A percentile compares a stretch with the other conserved stretches of the same genome.
Evolutionary conservation across 2,888 invertebrate species (phyloP).

Genomic region (Hydroisotoma schaefferi): DNA sequence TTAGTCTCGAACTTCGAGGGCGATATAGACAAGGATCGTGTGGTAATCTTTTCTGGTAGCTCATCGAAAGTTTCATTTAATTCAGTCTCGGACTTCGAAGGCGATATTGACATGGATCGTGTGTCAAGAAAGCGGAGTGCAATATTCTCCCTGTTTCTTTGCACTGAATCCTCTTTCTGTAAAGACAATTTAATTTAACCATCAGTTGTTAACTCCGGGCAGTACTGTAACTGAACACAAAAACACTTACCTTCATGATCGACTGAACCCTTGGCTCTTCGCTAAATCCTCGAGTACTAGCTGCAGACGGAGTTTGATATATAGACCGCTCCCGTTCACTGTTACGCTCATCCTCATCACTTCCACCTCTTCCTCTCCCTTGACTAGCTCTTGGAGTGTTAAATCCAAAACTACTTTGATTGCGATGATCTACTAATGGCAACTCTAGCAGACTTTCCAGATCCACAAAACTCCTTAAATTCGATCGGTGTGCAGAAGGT

Average conservation of each 20-base stretch:
- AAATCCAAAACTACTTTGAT: slow-evolving; percentile 10
- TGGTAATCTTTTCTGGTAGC: too few relatives aligned
- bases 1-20: too few relatives aligned
- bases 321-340: not conserved
- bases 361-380: not conserved
- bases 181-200: not conserved
- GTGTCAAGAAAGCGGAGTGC: slow-evolving; percentile 15
- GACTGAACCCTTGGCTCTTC: slow-evolving; percentile 23
- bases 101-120: not conserved
- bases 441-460: slow-evolving; percentile 36
- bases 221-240: not conserved
- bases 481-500: not conserved
- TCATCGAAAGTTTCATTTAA: too few relatives aligned
- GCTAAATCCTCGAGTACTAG: not conserved
- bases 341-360: slow-evolving; percentile 7
- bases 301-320: not conserved
- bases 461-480: slow-evolving; percentile 17
- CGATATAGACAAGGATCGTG: too few relatives aligned
- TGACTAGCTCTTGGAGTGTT: not conserved
- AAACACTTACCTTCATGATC: slow-evolving; percentile 43
- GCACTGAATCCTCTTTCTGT: slow-evolving; percentile 19
- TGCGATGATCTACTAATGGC: slow-evolving; percentile 40
- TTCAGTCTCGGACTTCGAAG: not conserved
- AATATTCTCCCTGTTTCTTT: slow-evolving; percentile 19
- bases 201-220: not conserved